Base-by-base conservation (phyloP, 1,140 invertebrate species). In the Drosophila insularis region DNA sequence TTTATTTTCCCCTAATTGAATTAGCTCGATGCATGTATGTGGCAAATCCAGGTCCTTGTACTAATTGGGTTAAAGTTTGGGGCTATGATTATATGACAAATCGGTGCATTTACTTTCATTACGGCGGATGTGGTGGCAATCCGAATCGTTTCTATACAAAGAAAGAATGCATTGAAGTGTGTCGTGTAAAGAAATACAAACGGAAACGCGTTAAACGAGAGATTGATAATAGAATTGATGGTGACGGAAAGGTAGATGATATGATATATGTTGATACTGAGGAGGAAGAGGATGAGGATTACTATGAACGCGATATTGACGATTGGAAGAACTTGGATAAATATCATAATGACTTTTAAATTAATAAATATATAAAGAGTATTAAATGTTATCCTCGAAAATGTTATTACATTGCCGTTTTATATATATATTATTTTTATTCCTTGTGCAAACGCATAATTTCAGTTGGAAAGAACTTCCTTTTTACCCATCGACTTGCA, bases 41-140 rank as follows among this genome's bases (percentile, higher is more conserved):
- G 32, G 81, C 81, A 0, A 71, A 71, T 66, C 35, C 61, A 0
- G 81, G 81, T 11, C 73, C 66, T 23, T 84, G 81, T 17, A 14
- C 67, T 5, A 50, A 68, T 6, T 63, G 37, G 8, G 11, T 55
- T 0, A 77, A 80, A 8, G 81, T 84, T 14, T 84, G 74, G 62
- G 81, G 81, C 27, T 84, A 66, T 23, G 81, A 84, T 40, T 84
- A 85, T 5, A 1, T 74, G 1, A 84, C 66, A 4, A 84, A 84
- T 71, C 77, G 81, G 0, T 84, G 81, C 46, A 84, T 85, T 2
- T 72, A 77, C 53, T 84, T 43, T 39, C 63, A 54, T 17, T 84
- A 84, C 11, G 78, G 78, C 3, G 81, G 81, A n/a, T 84, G 80
- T 54, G 80, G 80, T 2, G 80, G 80, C 1, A 84, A 84, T 74